A percentile compares a stretch with the other conserved stretches of the same genome.
Evolutionary conservation across 2,113 vertebrate genomes (phyloP).

Genomic region (Leucoraja erinaceus): DNA sequence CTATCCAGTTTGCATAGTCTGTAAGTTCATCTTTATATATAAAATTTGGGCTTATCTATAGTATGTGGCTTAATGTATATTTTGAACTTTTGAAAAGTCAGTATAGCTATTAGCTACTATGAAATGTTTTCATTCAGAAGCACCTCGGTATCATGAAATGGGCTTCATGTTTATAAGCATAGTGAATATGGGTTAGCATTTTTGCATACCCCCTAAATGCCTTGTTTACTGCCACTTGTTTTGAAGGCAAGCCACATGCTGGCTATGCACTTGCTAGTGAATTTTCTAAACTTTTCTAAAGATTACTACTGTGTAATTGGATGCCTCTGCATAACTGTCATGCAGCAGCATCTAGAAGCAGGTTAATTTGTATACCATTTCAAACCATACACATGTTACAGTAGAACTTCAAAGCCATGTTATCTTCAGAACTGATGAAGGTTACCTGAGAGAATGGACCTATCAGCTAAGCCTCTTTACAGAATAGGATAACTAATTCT

Average conservation of each 20-base stretch:
- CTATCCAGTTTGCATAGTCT: conserved; percentile 78
- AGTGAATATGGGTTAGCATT: not conserved
- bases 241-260: too few relatives aligned
- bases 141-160: not conserved
- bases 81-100: not conserved
- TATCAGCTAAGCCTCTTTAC: conserved; percentile 51
- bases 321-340: too few relatives aligned
- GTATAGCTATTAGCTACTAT: not conserved
- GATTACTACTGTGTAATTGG: too few relatives aligned
- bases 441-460: conserved; percentile 42
- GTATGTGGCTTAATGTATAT: too few relatives aligned
- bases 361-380: too few relatives aligned
- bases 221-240: too few relatives aligned
- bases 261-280: too few relatives aligned
- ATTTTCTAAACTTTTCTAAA: too few relatives aligned
- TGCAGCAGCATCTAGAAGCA: too few relatives aligned
- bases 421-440: conserved; percentile 35
- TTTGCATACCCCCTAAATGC: too few relatives aligned
- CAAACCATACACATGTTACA: too few relatives aligned
- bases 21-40: conserved; percentile 61
- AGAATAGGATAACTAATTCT: conserved; percentile 8
- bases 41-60: not conserved
- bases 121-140: not conserved
- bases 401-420: too few relatives aligned
- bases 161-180: not conserved